phyloP scores from a whole-genome alignment of 2,888 invertebrate genomes.

The Cepaea hortensis region DNA sequence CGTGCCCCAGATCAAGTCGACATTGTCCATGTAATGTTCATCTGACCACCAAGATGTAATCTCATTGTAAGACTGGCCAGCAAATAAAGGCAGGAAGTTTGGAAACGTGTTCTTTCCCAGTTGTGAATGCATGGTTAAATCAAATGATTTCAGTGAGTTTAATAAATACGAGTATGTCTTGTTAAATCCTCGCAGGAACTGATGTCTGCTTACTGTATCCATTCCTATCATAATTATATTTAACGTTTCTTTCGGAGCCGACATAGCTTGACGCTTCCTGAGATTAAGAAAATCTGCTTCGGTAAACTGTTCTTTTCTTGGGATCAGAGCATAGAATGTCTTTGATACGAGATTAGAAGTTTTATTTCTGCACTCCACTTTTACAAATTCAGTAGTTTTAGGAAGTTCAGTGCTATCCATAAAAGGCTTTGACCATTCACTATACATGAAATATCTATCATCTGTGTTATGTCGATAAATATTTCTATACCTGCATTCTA shows the following conservation, averaged over 20 bases:
- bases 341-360: background rate
- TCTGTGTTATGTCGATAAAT: too few species aligned
- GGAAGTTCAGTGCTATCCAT: constrained; percentile 52
- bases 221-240: constrained; percentile 89
- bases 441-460: background rate
- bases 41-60: constrained; percentile 54
- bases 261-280: constrained; percentile 46
- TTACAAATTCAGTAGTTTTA: constrained; percentile 63
- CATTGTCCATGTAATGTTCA: constrained; percentile 57
- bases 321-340: too few species aligned
- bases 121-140: constrained; percentile 92
- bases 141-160: constrained; percentile 82
- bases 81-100: constrained; percentile 88
- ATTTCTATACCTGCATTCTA: too few species aligned
- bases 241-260: constrained; percentile 71
- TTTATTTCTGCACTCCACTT: constrained; percentile 64
- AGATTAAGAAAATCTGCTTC: constrained; percentile 69
- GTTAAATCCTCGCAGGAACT: constrained; percentile 90
- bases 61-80: constrained; percentile 55
- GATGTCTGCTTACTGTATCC: constrained; percentile 89
- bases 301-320: constrained; percentile 50
- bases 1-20: constrained; percentile 90
- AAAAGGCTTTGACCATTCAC: constrained; percentile 45
- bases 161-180: constrained; percentile 80
- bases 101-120: constrained; percentile 96